These are phyloP conservation scores for Drosophila tani DNA, from an alignment of 1,140 invertebrate genomes.

Conservation along the genomic window DNA sequence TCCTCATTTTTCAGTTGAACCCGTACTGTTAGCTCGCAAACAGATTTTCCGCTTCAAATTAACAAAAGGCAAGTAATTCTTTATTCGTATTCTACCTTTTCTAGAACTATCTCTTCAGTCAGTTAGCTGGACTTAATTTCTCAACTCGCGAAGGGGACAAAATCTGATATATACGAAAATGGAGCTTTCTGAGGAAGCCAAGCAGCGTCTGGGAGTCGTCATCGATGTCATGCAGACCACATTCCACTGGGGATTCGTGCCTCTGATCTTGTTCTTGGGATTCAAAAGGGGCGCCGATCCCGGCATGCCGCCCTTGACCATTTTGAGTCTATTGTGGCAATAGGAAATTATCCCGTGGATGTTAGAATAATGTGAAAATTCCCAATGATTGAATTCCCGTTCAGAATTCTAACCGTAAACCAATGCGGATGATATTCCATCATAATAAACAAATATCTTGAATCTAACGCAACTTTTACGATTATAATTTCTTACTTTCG, in stretches of 20 bases:
- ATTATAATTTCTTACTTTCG: not conserved
- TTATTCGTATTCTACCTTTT: too few species aligned
- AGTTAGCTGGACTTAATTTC: not conserved
- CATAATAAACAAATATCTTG: too few species aligned
- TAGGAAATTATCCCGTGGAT: not conserved
- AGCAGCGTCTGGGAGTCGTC: not conserved
- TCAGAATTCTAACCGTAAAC: not conserved
- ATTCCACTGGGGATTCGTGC: not conserved
- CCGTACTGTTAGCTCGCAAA: too few species aligned
- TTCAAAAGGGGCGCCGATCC: not conserved
- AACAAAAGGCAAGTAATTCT: not conserved
- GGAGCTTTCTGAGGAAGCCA: not conserved
- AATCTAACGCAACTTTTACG: not conserved
- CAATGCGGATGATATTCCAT: too few species aligned
- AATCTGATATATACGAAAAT: conserved; percentile 1
- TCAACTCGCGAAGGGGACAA: not conserved
- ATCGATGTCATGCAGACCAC: not conserved
- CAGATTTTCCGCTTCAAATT: not conserved
- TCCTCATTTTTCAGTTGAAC: not conserved
- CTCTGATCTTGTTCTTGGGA: conserved; percentile 1
- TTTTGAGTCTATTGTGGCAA: conserved; percentile 9
- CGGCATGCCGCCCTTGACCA: not conserved
- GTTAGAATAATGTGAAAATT: not conserved
- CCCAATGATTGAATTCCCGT: not conserved
- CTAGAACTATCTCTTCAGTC: too few species aligned